A percentile compares a stretch with the other conserved stretches of the same genome.
Conservation (phyloP, 2,797 vertebrate species). For the Zenarchopterus dispar region DNA sequence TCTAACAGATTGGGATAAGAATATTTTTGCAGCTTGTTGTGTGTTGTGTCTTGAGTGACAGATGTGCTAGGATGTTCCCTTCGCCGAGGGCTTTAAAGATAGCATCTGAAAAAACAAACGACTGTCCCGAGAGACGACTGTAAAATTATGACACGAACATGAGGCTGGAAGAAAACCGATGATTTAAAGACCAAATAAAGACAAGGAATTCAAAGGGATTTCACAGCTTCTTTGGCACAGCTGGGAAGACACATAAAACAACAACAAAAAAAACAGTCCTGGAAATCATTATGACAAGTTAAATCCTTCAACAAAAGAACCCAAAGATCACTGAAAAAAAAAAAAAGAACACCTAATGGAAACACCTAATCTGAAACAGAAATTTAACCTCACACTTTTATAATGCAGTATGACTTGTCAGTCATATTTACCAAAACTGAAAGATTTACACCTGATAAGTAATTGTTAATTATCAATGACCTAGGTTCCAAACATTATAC, state of each 20-base stretch:
- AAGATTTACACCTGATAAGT: too few species aligned
- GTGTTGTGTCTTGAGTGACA: conserved; percentile 66
- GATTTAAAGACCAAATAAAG: conserved; percentile 70
- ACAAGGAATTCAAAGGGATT: conserved; percentile 56
- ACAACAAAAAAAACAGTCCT: conserved; percentile 11
- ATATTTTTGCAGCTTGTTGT: conserved; percentile 58
- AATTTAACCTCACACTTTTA: too few species aligned
- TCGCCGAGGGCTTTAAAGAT: conserved; percentile 75
- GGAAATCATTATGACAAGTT: too few species aligned
- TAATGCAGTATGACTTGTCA: too few species aligned
- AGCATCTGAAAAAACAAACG: conserved; percentile 78
- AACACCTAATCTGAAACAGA: too few species aligned
- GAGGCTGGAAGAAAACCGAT: conserved; percentile 27
- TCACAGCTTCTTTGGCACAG: conserved; percentile 35
- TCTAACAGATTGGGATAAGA: conserved; percentile 71
- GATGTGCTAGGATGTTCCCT: conserved; percentile 66
- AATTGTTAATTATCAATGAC: too few species aligned
- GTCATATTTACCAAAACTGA: too few species aligned
- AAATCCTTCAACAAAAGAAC: too few species aligned
- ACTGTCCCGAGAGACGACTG: conserved; percentile 51
- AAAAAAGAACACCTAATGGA: too few species aligned
- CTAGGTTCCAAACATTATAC: too few species aligned
- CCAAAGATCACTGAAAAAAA: too few species aligned
- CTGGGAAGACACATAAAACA: conserved; percentile 42
- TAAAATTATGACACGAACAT: conserved; percentile 63